Evolutionary conservation across 2,113 vertebrate genomes (phyloP).

Genomic region (Pedetes capensis): DNA sequence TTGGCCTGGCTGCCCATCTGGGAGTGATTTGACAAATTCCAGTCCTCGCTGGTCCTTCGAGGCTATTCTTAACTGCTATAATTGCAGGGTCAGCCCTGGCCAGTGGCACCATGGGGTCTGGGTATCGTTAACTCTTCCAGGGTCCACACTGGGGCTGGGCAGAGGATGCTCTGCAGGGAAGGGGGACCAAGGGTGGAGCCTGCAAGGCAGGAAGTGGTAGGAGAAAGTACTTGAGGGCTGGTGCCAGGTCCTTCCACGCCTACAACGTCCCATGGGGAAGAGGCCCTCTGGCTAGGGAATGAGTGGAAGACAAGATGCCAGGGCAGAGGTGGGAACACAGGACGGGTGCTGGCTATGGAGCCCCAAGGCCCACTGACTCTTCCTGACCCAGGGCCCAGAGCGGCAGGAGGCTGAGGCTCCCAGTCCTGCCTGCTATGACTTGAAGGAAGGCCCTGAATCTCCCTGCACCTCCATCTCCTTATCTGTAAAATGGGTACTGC

Average conservation of each 20-base stretch:
- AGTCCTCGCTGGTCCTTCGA: background rate
- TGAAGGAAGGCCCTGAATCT: background rate
- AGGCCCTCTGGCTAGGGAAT: background rate
- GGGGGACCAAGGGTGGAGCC: background rate
- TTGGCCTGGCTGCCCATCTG: conserved; percentile 74
- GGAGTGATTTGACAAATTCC: conserved; percentile 79
- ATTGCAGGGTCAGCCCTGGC: conserved; percentile 74
- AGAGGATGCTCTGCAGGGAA: background rate
- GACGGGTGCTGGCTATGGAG: background rate
- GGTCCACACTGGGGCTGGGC: conserved; percentile 3
- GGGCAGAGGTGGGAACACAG: background rate
- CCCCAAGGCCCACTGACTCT: background rate
- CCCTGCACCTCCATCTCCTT: background rate
- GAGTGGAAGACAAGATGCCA: background rate
- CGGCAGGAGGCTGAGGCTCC: background rate
- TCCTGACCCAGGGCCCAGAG: background rate
- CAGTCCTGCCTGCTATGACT: too few species aligned
- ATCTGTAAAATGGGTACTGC: background rate
- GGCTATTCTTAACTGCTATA: conserved; percentile 80
- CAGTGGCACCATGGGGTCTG: conserved; percentile 59
- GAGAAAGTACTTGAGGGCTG: background rate
- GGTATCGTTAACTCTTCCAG: conserved; percentile 55
- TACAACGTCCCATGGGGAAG: background rate
- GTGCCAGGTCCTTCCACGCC: background rate
- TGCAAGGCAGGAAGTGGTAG: conserved; percentile 56